Base-by-base conservation (phyloP, 2,888 invertebrate genomes). In the Sabatieria punctata region DNA sequence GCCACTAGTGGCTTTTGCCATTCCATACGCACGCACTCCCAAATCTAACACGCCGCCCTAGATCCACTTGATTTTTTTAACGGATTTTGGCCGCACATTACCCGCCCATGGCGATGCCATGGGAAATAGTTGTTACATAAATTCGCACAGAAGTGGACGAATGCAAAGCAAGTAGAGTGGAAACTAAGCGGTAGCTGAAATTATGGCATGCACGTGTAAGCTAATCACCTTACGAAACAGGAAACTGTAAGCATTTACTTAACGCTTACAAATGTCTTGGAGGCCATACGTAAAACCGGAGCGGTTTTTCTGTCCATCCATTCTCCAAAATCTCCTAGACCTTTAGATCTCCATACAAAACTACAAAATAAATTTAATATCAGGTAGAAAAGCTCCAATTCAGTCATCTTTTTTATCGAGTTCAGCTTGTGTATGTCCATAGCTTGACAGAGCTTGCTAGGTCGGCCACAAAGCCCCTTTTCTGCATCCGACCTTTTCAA, bases 401-500 rank as follows among this genome's bases (percentile, higher is more conserved):
- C n/a, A n/a, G n/a, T n/a, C n/a, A 38, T 38, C 38, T 19, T 21
- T 19, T 21, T 61, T 35, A 66, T 64, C 55, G 78, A 57, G 63
- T 77, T 72, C 46, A 70, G 53, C 61, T 73, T 74, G 77, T 4
- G 67, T 69, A 81, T 75, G 47, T 71, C 63, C 54, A 79, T 69
- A 21, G 78, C 73, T 49, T 77, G 75, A 54, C 80, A 80, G 11
- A 81, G 63, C 64, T 80, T 81, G 6, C 79, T 75, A 2, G 80
- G 80, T 0, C 80, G 80, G 64, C 78, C 79, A 49, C 78, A 76
- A 15, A 80, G 61, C 51, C 78, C 74, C 43, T 73, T 68, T 1
- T 57, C 49, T 55, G n/a, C n/a, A n/a, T n/a, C n/a, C n/a, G n/a
- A n/a, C n/a, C n/a, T 73, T 72, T 13, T 73, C 58, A 30, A 54